These are phyloP conservation scores for Drosophila infuscata DNA, from an alignment of 2,888 invertebrate genomes.

Conservation along the genomic window DNA sequence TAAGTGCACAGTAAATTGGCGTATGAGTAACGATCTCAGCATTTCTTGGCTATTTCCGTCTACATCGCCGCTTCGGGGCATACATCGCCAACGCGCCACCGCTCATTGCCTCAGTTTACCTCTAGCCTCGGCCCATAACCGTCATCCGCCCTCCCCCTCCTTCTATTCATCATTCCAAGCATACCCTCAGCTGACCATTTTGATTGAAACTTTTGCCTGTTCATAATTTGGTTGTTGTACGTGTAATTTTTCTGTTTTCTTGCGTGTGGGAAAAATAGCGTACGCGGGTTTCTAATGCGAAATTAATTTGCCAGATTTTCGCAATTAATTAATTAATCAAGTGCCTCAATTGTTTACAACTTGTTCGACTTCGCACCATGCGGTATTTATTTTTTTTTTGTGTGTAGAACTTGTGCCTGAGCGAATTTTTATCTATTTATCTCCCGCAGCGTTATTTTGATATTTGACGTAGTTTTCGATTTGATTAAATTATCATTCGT, in stretches of 20 bases:
- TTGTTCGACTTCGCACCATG: constrained; percentile 41
- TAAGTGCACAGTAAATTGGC: constrained; percentile 79
- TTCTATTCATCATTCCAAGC: background rate
- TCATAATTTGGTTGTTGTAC: constrained; percentile 54
- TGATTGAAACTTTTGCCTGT: constrained; percentile 56
- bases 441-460: constrained; percentile 78
- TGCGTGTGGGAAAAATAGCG: constrained; percentile 47
- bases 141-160: constrained; percentile 9
- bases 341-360: constrained; percentile 71
- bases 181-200: constrained; percentile 28
- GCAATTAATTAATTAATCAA: constrained; percentile 79
- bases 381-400: constrained; percentile 15
- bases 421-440: constrained; percentile 79
- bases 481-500: constrained; percentile 73
- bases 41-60: constrained; percentile 72
- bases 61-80: constrained; percentile 39
- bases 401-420: constrained; percentile 34
- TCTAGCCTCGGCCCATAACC: constrained; percentile 31
- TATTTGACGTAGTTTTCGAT: constrained; percentile 76
- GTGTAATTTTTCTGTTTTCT: constrained; percentile 35
- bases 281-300: constrained; percentile 63
- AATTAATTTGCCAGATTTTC: constrained; percentile 76
- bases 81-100: constrained; percentile 12
- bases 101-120: constrained; percentile 42
- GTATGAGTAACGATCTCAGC: constrained; percentile 75